Base-by-base conservation (phyloP, 1,140 invertebrate genomes). In the Pseudomyrmex pallidus region DNA sequence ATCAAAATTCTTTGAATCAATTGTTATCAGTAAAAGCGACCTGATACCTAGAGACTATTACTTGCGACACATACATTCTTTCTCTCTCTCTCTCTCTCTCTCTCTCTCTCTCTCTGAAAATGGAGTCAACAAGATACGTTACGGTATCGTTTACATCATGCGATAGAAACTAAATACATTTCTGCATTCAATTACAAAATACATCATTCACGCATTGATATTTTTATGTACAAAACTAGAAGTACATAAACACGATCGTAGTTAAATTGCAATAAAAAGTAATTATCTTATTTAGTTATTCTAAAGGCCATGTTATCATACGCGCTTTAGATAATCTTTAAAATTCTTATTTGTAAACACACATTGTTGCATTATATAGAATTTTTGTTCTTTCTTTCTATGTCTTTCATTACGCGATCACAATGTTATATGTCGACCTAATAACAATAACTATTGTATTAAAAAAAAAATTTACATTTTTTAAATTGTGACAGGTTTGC, bases 131-230 rank as follows among this genome's bases (percentile, higher is more conserved):
- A 83, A 85, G 88, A 88, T 77, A 52, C 44, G 15, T 13, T 57
- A 52, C 56, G 25, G n/a, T 50, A 62, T 76, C 48, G 74, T 35
- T 82, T 57, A 87, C 48, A 2, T 70, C 64, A 66, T 62, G 52
- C 52, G 72, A 44, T 35, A 83, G 77, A 87, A 82, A 85, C 74
- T 54, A 84, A 86, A 83, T 64, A 35, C 35, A 89, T 76, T 85
- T 59, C 73, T 85, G 83, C 84, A 86, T 90, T 83, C 74, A 84
- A 78, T 90, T 88, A 90, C 78, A 90, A 90, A 90, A 90, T 90
- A 88, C 82, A 86, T 56, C 77, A 83, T 88, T 86, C 88, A 83
- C 74, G 72, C 73, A 63, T 74, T 64, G 63, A 66, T 82, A 62
- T 82, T 64, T 84, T 70, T 90, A 90, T 90, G 74, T 90, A 90